Evolutionary conservation across 2,888 invertebrate species (phyloP), one percentile per base, ranked within the genome.

Genomic region (Zaprionus lineosus): DNA sequence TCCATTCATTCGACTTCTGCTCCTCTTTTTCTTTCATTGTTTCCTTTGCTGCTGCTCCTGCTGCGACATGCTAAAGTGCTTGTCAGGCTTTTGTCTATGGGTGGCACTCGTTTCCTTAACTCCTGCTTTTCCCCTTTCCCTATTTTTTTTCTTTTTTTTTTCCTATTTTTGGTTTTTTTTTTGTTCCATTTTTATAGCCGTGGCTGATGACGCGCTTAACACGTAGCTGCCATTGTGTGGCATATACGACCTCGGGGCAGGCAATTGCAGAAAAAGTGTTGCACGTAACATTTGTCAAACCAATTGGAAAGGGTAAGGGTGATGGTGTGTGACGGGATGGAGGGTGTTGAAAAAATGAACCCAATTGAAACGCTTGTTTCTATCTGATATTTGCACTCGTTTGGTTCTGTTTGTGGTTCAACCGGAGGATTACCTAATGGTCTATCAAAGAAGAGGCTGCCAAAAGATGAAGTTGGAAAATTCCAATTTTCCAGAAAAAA

Each of bases 31-130:
- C 11, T 59, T 44, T 66, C 84, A 77, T 76, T 83, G 84, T 73
- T 70, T 40, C 34, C 9, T 37, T 16, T 36, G 16, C 12, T 51
- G 14, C 4, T 51, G 18, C 12, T 19, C 24, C 34, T 58, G 21
- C 41, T 55, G 75, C 74, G 69, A 78, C 76, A 76, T 74, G 76
- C 73, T 86, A 82, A 85, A 86, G 87, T 86, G 86, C 85, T 86
- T 77, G 86, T 74, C 84, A 64, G 72, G 76, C 79, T 82, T 81
- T 74, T 84, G 84, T 82, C 61, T 69, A 40, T 60, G 39, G 19
- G 11, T 47, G 53, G 51, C 47, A 34, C n/a, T n/a, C n/a, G n/a
- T n/a, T n/a, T n/a, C n/a, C n/a, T n/a, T n/a, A n/a, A n/a, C n/a
- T n/a, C n/a, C n/a, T n/a, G n/a, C n/a, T 55, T 72, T 64, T 41